These are phyloP conservation scores for Gila orcuttii DNA, from an alignment of 2,113 vertebrate genomes.

Conservation along the genomic window DNA sequence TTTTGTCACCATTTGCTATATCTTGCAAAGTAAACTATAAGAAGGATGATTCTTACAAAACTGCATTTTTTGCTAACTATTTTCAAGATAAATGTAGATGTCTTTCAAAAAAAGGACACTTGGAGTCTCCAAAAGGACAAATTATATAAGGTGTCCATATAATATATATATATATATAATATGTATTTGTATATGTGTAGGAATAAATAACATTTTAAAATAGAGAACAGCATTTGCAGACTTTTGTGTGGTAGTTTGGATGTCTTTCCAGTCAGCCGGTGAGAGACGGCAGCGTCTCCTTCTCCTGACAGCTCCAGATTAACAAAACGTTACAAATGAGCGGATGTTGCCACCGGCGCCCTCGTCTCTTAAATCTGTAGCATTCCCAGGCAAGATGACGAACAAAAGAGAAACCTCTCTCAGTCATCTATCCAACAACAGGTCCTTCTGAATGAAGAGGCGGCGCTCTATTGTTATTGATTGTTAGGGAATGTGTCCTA, in stretches of 20 bases:
- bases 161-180: too few relatives aligned
- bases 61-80: too few relatives aligned
- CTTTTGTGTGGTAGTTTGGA: not conserved
- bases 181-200: too few relatives aligned
- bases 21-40: too few relatives aligned
- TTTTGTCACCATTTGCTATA: too few relatives aligned
- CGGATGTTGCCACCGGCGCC: constrained; percentile 11
- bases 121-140: too few relatives aligned
- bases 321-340: constrained; percentile 41
- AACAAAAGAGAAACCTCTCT: constrained; percentile 38
- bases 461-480: constrained; percentile 52
- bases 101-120: too few relatives aligned
- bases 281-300: not conserved
- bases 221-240: not conserved
- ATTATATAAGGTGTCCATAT: too few relatives aligned
- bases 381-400: constrained; percentile 16
- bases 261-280: not conserved
- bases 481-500: constrained; percentile 47
- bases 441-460: constrained; percentile 49
- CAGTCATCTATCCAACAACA: constrained; percentile 22
- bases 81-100: too few relatives aligned
- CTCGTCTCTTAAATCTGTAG: constrained; percentile 42
- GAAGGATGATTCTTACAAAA: too few relatives aligned
- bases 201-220: too few relatives aligned
- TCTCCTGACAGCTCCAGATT: constrained; percentile 6